Percentiles rank a stretch among this genome's conserved stretches.
phyloP scores from a whole-genome alignment of 2,113 vertebrate species.

The Oncorhynchus tshawytscha region DNA sequence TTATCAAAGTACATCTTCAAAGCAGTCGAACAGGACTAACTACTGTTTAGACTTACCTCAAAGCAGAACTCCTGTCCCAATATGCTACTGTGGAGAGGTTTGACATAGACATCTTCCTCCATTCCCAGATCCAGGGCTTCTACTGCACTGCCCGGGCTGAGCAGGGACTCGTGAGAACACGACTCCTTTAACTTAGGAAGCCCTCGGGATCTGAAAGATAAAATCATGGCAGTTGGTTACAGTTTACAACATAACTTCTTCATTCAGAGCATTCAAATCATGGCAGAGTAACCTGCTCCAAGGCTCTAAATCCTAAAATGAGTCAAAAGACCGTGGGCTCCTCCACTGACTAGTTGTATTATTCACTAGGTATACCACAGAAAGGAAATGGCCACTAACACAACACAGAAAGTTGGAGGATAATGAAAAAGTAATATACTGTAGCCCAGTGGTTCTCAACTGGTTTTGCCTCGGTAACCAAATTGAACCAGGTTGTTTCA shows the following conservation, averaged over 20 bases:
- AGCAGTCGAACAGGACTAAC: too few species aligned
- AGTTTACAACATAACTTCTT: not conserved
- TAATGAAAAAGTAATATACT: not conserved
- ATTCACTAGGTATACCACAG: too few species aligned
- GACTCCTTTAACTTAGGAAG: conserved; percentile 91
- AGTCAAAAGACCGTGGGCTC: too few species aligned
- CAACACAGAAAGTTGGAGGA: not conserved
- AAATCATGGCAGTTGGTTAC: not conserved
- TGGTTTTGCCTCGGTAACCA: too few species aligned
- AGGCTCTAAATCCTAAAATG: too few species aligned
- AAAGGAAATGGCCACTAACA: not conserved
- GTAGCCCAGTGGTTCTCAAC: too few species aligned
- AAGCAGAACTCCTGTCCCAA: conserved; percentile 97
- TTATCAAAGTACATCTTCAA: too few species aligned
- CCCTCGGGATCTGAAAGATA: conserved; percentile 77
- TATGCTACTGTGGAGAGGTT: conserved; percentile 92
- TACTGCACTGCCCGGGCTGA: conserved; percentile 84
- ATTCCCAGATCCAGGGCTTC: conserved; percentile 88
- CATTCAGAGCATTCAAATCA: too few species aligned
- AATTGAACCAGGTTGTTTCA: too few species aligned
- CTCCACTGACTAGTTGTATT: too few species aligned
- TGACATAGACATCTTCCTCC: conserved; percentile 87
- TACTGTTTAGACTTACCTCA: conserved; percentile 75
- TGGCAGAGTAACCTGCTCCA: too few species aligned
- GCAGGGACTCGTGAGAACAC: conserved; percentile 88